Percentiles rank a stretch among this genome's conserved stretches.
Evolutionary conservation across 1,140 invertebrate genomes (phyloP).

Genomic region (Semibalanus balanoides): DNA sequence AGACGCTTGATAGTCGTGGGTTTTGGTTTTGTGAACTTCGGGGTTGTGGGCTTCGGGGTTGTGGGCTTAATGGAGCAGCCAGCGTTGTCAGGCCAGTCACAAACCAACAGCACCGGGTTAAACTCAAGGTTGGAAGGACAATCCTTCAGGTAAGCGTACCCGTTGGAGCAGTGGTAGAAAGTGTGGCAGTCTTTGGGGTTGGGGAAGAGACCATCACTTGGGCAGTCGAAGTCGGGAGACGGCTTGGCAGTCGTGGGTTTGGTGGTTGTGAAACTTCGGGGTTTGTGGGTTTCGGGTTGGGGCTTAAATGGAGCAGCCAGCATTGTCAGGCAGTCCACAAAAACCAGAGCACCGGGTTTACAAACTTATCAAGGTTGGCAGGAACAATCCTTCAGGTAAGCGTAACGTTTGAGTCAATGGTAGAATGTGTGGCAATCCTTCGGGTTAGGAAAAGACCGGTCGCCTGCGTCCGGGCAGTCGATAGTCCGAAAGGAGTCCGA

Average conservation of each 20-base stretch:
- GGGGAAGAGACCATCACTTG: slow-evolving; percentile 10
- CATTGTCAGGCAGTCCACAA: slow-evolving; percentile 11
- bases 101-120: background rate
- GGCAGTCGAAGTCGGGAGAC: slow-evolving; percentile 3
- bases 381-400: slow-evolving; percentile 21
- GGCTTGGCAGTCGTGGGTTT: too few species aligned
- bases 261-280: background rate
- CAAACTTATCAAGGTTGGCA: slow-evolving; percentile 14
- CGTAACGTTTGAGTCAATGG: slow-evolving; percentile 21
- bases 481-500: too few species aligned
- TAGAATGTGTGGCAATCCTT: slow-evolving; percentile 18
- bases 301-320: background rate
- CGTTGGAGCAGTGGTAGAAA: slow-evolving; percentile 18
- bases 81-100: slow-evolving; percentile 12
- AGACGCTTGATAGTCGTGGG: background rate
- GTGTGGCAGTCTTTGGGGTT: slow-evolving; percentile 16
- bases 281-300: background rate
- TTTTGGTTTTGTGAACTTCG: background rate
- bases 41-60: background rate
- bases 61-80: background rate
- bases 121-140: slow-evolving; percentile 16
- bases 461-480: slow-evolving; percentile 8
- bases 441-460: slow-evolving; percentile 12
- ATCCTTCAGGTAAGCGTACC: slow-evolving; percentile 23
- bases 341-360: background rate